Evolutionary conservation across 2,797 vertebrate species (phyloP).

Genomic region (Atherinosoma microstoma): DNA sequence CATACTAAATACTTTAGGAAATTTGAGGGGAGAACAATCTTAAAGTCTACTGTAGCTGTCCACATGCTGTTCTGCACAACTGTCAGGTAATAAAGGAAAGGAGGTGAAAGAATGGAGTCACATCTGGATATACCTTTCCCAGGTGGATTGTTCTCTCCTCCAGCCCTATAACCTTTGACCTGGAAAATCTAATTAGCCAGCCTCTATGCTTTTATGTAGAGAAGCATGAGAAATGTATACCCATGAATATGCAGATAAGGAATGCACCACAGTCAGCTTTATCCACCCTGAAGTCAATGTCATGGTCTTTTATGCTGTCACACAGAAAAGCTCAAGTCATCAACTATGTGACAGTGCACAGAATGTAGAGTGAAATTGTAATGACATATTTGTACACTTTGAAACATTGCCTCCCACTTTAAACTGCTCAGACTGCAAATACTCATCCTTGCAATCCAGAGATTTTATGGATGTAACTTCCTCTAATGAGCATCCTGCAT

Average conservation of each 20-base stretch:
- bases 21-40: background rate
- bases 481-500: background rate
- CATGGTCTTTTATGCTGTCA: conserved; percentile 70
- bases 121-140: conserved; percentile 71
- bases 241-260: conserved; percentile 76
- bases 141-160: conserved; percentile 59
- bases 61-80: conserved; percentile 25
- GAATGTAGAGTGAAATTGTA: conserved; percentile 13
- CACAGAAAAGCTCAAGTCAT: conserved; percentile 39
- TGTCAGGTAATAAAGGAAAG: conserved; percentile 27
- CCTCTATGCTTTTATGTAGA: conserved; percentile 66
- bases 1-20: background rate
- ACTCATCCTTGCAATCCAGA: background rate
- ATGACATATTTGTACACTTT: background rate
- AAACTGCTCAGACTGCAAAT: conserved; percentile 4
- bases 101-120: conserved; percentile 47
- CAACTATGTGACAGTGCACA: conserved; percentile 54
- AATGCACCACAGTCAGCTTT: conserved; percentile 60
- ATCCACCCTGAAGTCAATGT: conserved; percentile 51
- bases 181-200: conserved; percentile 73
- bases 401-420: conserved; percentile 1
- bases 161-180: conserved; percentile 70
- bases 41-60: conserved; percentile 13
- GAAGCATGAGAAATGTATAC: conserved; percentile 72
- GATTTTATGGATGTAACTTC: background rate